Evolutionary conservation across 2,113 vertebrate genomes (phyloP), one percentile per base, ranked within the genome.

Genomic region (Rhipidura dahli): DNA sequence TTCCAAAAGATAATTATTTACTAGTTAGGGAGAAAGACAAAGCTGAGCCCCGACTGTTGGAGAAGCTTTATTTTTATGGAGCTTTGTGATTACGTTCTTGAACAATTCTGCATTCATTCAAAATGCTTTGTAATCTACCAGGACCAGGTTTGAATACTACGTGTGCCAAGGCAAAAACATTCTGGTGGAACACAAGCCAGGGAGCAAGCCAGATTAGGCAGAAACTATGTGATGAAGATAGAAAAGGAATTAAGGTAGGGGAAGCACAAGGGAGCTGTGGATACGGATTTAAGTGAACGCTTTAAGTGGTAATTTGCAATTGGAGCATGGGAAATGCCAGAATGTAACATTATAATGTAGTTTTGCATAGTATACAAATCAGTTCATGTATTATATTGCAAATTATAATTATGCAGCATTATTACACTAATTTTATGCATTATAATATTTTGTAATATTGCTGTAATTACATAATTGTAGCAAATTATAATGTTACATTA

Each of bases 401-500:
- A 53, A 45, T 96, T 35, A 61, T 76, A 93, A 93, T 93, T 90
- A 85, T 65, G 66, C 28, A 69, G 30, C n/a, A 65, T 77, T 91
- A 91, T 84, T 17, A 89, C 77, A 79, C 66, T 33, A 57, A 72
- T 89, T 89, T 86, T 61, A 77, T 83, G 44, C 68, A 35, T 83
- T 88, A 75, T 69, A 93, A 79, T 90, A 65, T 80, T 93, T 93
- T 68, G n/a, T 79, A 94, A 83, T 83, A 61, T 92, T 90, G 31
- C 45, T 92, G 59, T 85, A 93, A 94, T 94, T 93, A 83, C 56
- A 63, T 92, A 88, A 92, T 86, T 94, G 47, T 35, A 88, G 47
- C 13, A 80, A 69, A 90, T 93, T 77, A 86, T 84, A 37, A 59
- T 66, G n/a, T 69, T 93, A 35, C 28, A 18, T 45, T 90, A 61